phyloP scores from a whole-genome alignment of 2,888 invertebrate genomes.

The Escarpia spicata region DNA sequence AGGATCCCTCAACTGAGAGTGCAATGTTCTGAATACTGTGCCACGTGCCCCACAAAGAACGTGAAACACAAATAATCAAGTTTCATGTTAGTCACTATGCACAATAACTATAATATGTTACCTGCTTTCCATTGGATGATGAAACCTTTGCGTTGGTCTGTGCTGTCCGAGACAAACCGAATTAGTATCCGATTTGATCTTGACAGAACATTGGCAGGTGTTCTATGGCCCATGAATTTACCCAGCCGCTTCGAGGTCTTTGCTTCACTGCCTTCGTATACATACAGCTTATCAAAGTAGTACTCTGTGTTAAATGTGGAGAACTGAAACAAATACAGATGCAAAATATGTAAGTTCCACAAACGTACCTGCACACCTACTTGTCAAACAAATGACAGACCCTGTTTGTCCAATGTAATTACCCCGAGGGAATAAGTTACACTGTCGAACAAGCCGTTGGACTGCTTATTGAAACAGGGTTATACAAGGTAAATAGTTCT shows the following conservation, averaged over 20 bases:
- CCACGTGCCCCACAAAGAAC: neutral
- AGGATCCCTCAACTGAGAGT: no score
- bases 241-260: neutral
- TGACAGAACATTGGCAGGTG: neutral
- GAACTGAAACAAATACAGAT: neutral
- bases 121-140: neutral
- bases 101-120: neutral
- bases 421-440: neutral
- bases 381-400: neutral
- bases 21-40: no score
- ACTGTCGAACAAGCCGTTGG: neutral
- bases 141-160: neutral
- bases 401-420: neutral
- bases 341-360: neutral
- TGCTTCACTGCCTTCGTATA: neutral
- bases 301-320: neutral
- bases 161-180: neutral
- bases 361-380: neutral
- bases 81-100: neutral
- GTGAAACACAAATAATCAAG: neutral
- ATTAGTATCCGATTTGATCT: slow-evolving; percentile 6
- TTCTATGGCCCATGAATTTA: neutral
- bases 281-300: neutral
- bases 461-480: neutral
- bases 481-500: neutral